Evolutionary conservation across 2,797 vertebrate genomes (phyloP).

Genomic region (Dipus sagitta): DNA sequence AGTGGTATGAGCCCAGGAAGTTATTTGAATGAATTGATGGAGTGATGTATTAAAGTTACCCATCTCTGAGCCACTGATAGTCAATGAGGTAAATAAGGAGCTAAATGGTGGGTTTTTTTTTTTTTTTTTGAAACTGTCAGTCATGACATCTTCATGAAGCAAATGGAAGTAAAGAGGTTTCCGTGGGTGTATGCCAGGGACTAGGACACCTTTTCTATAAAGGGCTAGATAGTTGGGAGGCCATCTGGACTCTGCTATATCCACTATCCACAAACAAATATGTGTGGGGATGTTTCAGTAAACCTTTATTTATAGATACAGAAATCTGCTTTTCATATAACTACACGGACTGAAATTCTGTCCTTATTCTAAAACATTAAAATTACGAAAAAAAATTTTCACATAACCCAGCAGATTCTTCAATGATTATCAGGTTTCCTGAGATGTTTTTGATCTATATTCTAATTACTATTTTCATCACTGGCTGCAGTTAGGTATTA

Average conservation of each 20-base stretch:
- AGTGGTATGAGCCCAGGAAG: not conserved
- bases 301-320: no score
- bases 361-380: not conserved
- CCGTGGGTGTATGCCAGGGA: not conserved
- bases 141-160: no score
- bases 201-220: not conserved
- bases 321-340: conserved; percentile 4
- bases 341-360: not conserved
- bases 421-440: conserved; percentile 27
- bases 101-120: not conserved
- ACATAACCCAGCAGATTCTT: conserved; percentile 20
- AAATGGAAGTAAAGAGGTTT: not conserved
- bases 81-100: not conserved
- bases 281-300: not conserved
- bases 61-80: not conserved
- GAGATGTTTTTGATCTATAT: not conserved
- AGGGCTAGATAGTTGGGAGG: no score
- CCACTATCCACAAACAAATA: not conserved
- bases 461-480: not conserved
- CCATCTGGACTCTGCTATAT: not conserved
- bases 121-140: not conserved
- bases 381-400: not conserved
- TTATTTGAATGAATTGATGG: not conserved
- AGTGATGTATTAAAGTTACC: not conserved
- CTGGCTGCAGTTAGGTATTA: not conserved